Evolutionary conservation across 2,888 invertebrate species (phyloP), one percentile per base, ranked within the genome.

Genomic region (Gastracanthus pulcherrimus): DNA sequence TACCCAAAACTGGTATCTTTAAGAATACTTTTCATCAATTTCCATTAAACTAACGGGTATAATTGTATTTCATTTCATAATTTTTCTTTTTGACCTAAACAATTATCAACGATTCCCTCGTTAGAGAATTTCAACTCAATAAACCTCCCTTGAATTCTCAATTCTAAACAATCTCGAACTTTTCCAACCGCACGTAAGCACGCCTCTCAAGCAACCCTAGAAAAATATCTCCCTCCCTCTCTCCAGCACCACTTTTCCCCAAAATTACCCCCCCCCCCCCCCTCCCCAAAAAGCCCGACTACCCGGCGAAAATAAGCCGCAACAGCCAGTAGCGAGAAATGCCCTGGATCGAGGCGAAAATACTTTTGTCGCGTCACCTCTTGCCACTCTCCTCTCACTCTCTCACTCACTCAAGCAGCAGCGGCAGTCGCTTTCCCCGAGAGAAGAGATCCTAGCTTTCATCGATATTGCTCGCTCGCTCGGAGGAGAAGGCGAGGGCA

Each of bases 281-380:
- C 9, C 5, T 13, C 13, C 5, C 7, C 41, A 48, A 66, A 55
- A 19, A n/a, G 55, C n/a, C 19, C 13, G 36, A 48, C 23, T 62
- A 34, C 3, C 4, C 36, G 11, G 3, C 26, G 5, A 23, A 16
- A 26, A 13, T 23, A 55, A 55, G 55, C 23, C 26, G 19, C n/a
- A 19, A 36, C 11, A 62, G 62, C n/a, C 23, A 7, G 23, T 31
- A 7, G 38, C 13, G 60, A 51, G 51, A n/a, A 34, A 51, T 48
- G 74, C 16, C 48, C 74, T 72, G 23, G 62, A 51, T 70, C 62
- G 55, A 31, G 41, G 3, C 51, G 41, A 78, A 72, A 55, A 71
- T 76, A 72, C 64, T 67, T 81, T 81, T 66, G 69, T 80, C 60
- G 60, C 51, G 67, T 76, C 64, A 58, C 71, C 70, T 70, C 62